Base-by-base conservation (phyloP, 2,113 vertebrate species). In the Plecturocebus donacophilus region DNA sequence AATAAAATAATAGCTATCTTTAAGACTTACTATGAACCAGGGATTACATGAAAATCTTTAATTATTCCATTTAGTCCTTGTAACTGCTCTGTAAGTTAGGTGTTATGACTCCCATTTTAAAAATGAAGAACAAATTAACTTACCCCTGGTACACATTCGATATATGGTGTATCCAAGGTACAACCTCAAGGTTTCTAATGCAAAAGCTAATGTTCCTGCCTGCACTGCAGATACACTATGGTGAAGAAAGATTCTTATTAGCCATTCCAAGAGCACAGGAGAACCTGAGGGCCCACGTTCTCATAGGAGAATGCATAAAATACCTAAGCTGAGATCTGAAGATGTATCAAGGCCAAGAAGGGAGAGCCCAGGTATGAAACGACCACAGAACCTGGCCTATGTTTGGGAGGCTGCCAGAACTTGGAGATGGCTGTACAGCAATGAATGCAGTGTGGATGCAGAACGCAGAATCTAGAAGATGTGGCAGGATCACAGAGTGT, bases 161-260 rank as follows among this genome's bases (percentile, higher is more conserved):
- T 68, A 64, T 25, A 27, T 54, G 87, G 4, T 17, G 1, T 3
- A 42, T 80, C 21, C 27, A 35, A 71, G 52, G 19, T 23, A 49
- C 19, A 52, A 45, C 77, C 9, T 40, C 35, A 35, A 32, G 58
- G 38, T 32, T 81, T 79, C 49, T 76, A 64, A 71, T 56, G 47
- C 47, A 38, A 56, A 21, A 32, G 20, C 19, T 47, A 17, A 38
- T 52, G 49, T 45, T 64, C 10, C 42, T 47, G 79, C 32, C 13
- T 45, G 56, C 2, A 3, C 8, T 20, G 3, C 4, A 7, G 54
- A 25, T n/a, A 13, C 2, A 2, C 1, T 4, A 5, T 23, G 6
- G 17, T 35, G 52, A 21, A n/a, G 49, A 42, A 3, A 76, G 38
- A 17, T n/a, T 82, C 40, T 47, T 40, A 2, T 12, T 0, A 5